Percentiles rank a stretch among this genome's conserved stretches.
Conservation (phyloP, 2,888 invertebrate genomes). For the Trissonchulus latispiculum region DNA sequence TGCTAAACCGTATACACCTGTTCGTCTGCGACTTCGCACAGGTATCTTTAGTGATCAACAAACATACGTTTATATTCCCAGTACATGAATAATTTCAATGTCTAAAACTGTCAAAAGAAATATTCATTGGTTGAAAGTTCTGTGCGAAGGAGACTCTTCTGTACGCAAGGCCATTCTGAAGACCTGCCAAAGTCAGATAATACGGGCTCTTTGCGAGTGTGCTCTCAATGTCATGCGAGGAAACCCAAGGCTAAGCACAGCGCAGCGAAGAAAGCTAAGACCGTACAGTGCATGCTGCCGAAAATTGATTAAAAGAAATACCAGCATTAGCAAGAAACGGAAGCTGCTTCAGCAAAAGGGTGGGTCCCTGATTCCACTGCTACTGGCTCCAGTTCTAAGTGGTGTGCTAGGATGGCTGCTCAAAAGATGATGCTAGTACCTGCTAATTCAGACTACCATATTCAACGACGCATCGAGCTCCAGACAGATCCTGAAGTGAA, state of each 20-base stretch:
- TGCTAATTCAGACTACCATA: neutral
- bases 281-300: neutral
- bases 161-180: neutral
- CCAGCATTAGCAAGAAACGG: neutral
- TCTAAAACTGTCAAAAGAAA: no score
- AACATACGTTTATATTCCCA: neutral
- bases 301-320: neutral
- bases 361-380: neutral
- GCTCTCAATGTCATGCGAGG: neutral
- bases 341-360: neutral
- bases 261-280: neutral
- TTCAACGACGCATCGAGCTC: neutral
- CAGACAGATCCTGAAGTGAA: neutral
- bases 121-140: neutral
- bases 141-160: neutral
- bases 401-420: conserved; percentile 11
- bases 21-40: neutral
- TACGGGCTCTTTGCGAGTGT: neutral
- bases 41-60: neutral
- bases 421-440: neutral
- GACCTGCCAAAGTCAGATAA: neutral
- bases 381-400: neutral
- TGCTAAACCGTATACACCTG: neutral
- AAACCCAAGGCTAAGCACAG: neutral
- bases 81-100: no score